These are phyloP conservation scores for Amitus sp. DNA, from an alignment of 2,888 invertebrate genomes.

Conservation along the genomic window DNA sequence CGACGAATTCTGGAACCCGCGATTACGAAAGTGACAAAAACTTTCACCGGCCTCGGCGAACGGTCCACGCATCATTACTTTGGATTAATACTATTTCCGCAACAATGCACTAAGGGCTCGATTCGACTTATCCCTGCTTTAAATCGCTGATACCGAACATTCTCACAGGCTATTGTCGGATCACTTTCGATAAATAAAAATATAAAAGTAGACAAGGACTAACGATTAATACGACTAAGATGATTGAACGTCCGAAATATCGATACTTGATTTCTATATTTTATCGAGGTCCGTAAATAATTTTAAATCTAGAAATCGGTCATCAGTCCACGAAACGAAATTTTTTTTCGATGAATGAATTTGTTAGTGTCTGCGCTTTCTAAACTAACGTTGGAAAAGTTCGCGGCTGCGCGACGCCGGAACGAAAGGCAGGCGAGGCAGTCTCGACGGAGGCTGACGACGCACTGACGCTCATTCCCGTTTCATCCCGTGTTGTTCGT, in stretches of 20 bases:
- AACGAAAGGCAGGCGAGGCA: constrained; percentile 44
- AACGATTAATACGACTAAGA: too few relatives aligned
- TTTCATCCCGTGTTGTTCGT: constrained; percentile 30
- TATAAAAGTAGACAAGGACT: not conserved
- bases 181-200: not conserved
- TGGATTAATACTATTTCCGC: not conserved
- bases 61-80: not conserved
- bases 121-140: constrained; percentile 12
- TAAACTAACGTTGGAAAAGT: constrained; percentile 10
- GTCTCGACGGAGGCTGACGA: constrained; percentile 62
- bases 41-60: not conserved
- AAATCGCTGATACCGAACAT: constrained; percentile 10
- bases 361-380: constrained; percentile 1
- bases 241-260: too few relatives aligned
- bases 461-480: constrained; percentile 54
- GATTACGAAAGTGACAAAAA: constrained; percentile 13
- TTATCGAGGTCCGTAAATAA: too few relatives aligned
- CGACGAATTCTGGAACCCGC: constrained; percentile 4
- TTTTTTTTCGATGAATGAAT: not conserved
- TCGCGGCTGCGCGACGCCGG: constrained; percentile 28
- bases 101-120: not conserved
- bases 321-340: too few relatives aligned
- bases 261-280: too few relatives aligned
- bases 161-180: not conserved
- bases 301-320: too few relatives aligned